Conservation (phyloP, 2,888 invertebrate genomes). For the Candidula unifasciata region DNA sequence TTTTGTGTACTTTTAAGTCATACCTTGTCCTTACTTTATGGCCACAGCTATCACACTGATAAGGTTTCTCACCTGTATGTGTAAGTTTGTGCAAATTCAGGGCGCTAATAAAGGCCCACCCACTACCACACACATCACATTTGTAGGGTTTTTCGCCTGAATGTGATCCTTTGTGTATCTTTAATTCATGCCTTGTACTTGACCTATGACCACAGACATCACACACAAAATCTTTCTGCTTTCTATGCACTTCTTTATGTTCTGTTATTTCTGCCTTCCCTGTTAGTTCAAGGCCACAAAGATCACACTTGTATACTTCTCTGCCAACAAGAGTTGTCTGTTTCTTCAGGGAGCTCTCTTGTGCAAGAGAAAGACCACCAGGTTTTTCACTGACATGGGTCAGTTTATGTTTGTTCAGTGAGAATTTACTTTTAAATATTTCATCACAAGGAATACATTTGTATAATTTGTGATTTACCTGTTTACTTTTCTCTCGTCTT, state of each 20-base stretch:
- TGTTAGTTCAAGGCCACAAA: conserved; percentile 19
- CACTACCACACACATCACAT: conserved; percentile 26
- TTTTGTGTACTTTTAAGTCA: neutral
- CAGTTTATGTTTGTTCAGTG: no score
- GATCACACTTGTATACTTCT: conserved; percentile 40
- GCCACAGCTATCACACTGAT: conserved; percentile 9
- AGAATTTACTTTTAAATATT: no score
- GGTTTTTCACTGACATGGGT: no score
- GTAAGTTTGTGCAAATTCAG: conserved; percentile 26
- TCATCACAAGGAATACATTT: no score
- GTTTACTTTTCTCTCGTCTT: no score
- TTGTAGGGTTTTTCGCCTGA: conserved; percentile 44
- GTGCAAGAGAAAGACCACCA: no score
- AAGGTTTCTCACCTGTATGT: neutral
- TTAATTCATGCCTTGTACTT: conserved; percentile 19
- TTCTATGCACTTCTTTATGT: conserved; percentile 2
- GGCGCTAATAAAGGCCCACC: conserved; percentile 19
- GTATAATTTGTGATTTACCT: no score
- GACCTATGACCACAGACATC: conserved; percentile 31
- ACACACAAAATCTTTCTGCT: conserved; percentile 34
- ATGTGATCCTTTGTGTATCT: conserved; percentile 31
- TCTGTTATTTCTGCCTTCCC: neutral
- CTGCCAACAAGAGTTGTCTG: no score
- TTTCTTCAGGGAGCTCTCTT: no score
- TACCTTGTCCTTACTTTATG: neutral